Percentiles rank a stretch among this genome's conserved stretches.
Conservation (phyloP, 2,888 invertebrate genomes). For the Scrobipalpa costella region DNA sequence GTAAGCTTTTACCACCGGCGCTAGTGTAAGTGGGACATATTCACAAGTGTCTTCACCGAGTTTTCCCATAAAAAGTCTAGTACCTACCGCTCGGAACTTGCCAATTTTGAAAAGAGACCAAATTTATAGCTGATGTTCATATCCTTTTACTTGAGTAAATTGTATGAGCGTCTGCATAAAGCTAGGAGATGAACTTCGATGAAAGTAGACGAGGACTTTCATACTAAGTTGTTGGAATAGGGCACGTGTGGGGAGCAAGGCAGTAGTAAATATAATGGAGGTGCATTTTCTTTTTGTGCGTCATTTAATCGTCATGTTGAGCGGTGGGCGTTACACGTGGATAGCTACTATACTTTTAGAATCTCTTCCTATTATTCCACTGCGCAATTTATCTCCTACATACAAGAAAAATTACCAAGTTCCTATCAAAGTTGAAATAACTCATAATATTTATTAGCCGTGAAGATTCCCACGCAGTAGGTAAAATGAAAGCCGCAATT, state of each 20-base stretch:
- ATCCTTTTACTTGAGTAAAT: constrained; percentile 9
- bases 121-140: constrained; percentile 7
- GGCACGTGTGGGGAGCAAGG: constrained; percentile 8
- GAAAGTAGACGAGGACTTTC: constrained; percentile 10
- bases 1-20: background rate
- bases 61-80: constrained; percentile 11
- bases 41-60: background rate
- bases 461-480: background rate
- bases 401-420: background rate
- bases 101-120: constrained; percentile 19
- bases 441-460: constrained; percentile 11
- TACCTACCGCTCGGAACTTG: background rate
- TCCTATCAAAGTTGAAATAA: constrained; percentile 14
- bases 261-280: constrained; percentile 13
- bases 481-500: constrained; percentile 1
- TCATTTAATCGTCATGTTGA: background rate
- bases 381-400: background rate
- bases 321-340: constrained; percentile 27
- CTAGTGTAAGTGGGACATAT: background rate
- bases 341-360: constrained; percentile 8
- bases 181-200: constrained; percentile 11
- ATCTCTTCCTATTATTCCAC: constrained; percentile 6
- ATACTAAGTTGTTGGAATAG: constrained; percentile 12
- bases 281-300: constrained; percentile 25
- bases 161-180: constrained; percentile 5